Conservation (phyloP, 1,140 invertebrate species). For the Drosophila trapezifrons region DNA sequence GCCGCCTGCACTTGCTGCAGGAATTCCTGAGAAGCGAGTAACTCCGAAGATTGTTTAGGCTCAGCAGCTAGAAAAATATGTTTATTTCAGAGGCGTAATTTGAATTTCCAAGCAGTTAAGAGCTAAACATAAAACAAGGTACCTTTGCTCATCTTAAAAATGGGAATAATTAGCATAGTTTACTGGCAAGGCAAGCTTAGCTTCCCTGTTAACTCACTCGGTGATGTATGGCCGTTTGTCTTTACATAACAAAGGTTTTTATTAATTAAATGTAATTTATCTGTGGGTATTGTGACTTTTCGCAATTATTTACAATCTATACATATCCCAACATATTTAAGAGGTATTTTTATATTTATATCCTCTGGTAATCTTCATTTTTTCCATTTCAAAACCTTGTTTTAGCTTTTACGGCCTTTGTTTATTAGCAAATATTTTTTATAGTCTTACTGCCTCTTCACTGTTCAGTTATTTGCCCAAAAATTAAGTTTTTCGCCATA, state of each 20-base stretch:
- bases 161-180: constrained; percentile 19
- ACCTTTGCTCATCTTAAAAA: constrained; percentile 26
- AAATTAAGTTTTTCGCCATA: constrained; percentile 1
- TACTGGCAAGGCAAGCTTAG: constrained; percentile 1
- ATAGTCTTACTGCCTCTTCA: too few relatives aligned
- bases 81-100: constrained; percentile 4
- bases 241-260: constrained; percentile 5
- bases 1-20: constrained; percentile 45
- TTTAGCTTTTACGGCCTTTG: neutral
- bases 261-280: neutral
- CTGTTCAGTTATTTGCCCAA: neutral
- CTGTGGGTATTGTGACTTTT: neutral
- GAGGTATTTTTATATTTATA: too few relatives aligned
- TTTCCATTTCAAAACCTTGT: neutral
- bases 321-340: neutral
- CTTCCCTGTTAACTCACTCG: neutral
- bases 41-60: constrained; percentile 25
- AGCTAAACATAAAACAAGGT: constrained; percentile 21
- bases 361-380: neutral
- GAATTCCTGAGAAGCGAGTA: constrained; percentile 11
- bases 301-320: neutral
- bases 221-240: constrained; percentile 2
- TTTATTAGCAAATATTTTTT: neutral
- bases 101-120: constrained; percentile 7
- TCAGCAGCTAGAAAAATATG: constrained; percentile 3